Evolutionary conservation across 2,888 invertebrate species (phyloP), one percentile per base, ranked within the genome.

Genomic region (Furcula furcula): DNA sequence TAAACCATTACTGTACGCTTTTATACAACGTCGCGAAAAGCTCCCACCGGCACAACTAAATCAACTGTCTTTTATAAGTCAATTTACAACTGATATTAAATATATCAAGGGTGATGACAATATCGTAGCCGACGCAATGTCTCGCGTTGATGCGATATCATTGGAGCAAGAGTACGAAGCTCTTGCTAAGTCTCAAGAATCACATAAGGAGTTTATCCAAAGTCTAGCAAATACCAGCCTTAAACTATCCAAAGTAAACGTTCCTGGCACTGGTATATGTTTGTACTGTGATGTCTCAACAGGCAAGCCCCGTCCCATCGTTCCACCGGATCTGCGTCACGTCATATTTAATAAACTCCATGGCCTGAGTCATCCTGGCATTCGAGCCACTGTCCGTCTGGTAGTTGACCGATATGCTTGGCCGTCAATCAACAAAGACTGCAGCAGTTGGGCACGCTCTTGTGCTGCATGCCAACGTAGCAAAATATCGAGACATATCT

Each of bases 111-210:
- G n/a, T n/a, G n/a, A n/a, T n/a, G n/a, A n/a, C n/a, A 59, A 63
- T 29, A 13, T 54, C 0, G 55, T 55, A 0, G 58, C 60, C 0
- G 60, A 64, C 25, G 29, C 57, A 0, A 36, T 61, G 47, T 58
- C 56, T 0, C 47, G 56, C 0, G 18, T 59, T 0, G 56, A 55
- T 3, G 34, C 45, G 0, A 43, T 56, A 2, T 20, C 40, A 0
- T 13, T 54, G 16, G 9, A 7, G 4, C n/a, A 21, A 7, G 21
- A 21, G 5, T 21, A 21, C 21, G 9, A 7, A n/a, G 6, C n/a
- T 3, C 21, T 21, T 9, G 21, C 21, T n/a, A 21, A 21, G 9
- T 7, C 21, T 3, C 21, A 21, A 9, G 21, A 21, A 9, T 3
- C 7, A 21, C 5, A 21, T n/a, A 3, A 4, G 7, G 21, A 21